A percentile compares a stretch with the other conserved stretches of the same genome.
Conservation (phyloP, 1,140 invertebrate species). For the Lethrus apterus region DNA sequence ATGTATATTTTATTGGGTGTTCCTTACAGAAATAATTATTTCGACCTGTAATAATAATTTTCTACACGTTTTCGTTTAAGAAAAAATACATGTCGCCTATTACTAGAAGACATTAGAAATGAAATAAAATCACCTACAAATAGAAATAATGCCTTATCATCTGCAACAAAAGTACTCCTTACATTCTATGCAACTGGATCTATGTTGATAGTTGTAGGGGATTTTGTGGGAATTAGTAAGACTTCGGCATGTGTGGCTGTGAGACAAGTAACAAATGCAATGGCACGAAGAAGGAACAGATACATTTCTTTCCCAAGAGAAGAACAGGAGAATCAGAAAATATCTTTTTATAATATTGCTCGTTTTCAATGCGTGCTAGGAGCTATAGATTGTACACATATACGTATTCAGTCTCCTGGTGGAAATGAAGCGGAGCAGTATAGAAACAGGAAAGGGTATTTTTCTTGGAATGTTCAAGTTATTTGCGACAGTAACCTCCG, state of each 20-base stretch:
- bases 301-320: neutral
- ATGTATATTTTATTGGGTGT: too few relatives aligned
- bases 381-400: slow-evolving; percentile 5
- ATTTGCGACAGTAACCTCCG: slow-evolving; percentile 34
- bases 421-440: slow-evolving; percentile 34
- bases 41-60: too few relatives aligned
- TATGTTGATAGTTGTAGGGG: neutral
- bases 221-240: slow-evolving; percentile 10
- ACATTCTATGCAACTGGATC: slow-evolving; percentile 1
- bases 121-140: too few relatives aligned
- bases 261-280: neutral
- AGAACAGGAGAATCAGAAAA: neutral
- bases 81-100: too few relatives aligned
- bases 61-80: too few relatives aligned
- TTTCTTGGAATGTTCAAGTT: slow-evolving; percentile 42
- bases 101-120: too few relatives aligned
- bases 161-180: too few relatives aligned
- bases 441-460: slow-evolving; percentile 39
- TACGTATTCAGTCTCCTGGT: slow-evolving; percentile 7
- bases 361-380: neutral
- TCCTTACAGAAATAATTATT: too few relatives aligned
- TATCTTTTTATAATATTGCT: slow-evolving; percentile 1
- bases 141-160: too few relatives aligned
- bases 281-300: neutral
- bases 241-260: slow-evolving; percentile 9